Percentiles rank a stretch among this genome's conserved stretches.
phyloP scores from a whole-genome alignment of 2,888 invertebrate genomes.

The Resseliella maxima region DNA sequence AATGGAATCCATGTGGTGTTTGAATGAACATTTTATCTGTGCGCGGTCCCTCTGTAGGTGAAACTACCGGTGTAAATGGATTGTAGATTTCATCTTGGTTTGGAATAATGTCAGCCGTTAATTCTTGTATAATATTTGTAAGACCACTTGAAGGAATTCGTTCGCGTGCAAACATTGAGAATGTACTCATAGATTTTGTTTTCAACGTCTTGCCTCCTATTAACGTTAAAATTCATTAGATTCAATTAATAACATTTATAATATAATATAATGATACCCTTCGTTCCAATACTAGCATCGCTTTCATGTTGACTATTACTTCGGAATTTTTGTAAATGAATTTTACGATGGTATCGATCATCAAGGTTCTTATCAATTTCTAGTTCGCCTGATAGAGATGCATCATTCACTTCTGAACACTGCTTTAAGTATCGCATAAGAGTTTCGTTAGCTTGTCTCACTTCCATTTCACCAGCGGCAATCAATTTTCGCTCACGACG shows the following conservation, averaged over 20 bases:
- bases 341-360: conserved; percentile 67
- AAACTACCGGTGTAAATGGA: conserved; percentile 68
- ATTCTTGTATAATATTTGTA: conserved; percentile 67
- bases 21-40: conserved; percentile 68
- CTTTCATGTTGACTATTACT: conserved; percentile 61
- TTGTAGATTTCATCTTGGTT: conserved; percentile 68
- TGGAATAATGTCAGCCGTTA: conserved; percentile 67
- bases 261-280: background rate
- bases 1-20: conserved; percentile 68
- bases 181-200: background rate
- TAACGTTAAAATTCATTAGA: background rate
- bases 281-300: background rate
- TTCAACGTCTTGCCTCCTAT: background rate
- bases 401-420: conserved; percentile 68
- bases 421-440: conserved; percentile 68
- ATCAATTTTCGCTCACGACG: conserved; percentile 67
- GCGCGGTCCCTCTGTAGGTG: conserved; percentile 67
- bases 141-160: conserved; percentile 61
- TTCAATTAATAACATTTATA: background rate
- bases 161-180: conserved; percentile 20
- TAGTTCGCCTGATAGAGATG: conserved; percentile 67
- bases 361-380: conserved; percentile 67
- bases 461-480: conserved; percentile 68
- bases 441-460: conserved; percentile 67
- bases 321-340: conserved; percentile 67